Percentiles rank a stretch among this genome's conserved stretches.
Conservation (phyloP, 2,888 invertebrate species). For the Pammene fasciana region DNA sequence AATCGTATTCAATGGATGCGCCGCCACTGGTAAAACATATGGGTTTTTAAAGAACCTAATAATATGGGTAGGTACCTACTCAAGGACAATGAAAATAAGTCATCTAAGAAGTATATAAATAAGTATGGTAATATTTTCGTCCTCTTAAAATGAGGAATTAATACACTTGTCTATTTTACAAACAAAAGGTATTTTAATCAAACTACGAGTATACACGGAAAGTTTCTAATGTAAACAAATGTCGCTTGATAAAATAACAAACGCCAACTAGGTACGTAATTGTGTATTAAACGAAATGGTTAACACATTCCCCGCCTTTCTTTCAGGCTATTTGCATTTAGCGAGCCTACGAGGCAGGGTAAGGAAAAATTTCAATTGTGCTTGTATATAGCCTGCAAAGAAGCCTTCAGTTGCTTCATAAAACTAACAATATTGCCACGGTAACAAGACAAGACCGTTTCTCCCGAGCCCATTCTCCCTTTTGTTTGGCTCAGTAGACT, state of each 20-base stretch:
- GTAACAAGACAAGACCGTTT: conserved; percentile 79
- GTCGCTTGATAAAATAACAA: not conserved
- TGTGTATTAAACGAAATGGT: conserved; percentile 43
- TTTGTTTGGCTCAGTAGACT: conserved; percentile 78
- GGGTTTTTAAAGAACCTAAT: too few relatives aligned
- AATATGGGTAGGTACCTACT: too few relatives aligned
- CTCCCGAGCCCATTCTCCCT: conserved; percentile 75
- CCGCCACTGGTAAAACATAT: too few relatives aligned
- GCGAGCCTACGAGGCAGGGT: conserved; percentile 38
- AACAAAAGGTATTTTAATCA: too few relatives aligned
- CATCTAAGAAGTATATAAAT: too few relatives aligned
- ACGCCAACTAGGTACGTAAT: conserved; percentile 6
- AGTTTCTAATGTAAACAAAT: too few relatives aligned
- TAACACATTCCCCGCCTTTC: conserved; percentile 13
- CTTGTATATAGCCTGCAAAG: conserved; percentile 55
- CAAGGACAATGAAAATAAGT: too few relatives aligned
- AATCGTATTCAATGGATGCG: too few relatives aligned
- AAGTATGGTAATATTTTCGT: too few relatives aligned
- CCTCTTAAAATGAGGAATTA: too few relatives aligned
- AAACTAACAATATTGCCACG: conserved; percentile 81
- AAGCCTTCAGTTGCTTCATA: conserved; percentile 73
- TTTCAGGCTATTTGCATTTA: conserved; percentile 30
- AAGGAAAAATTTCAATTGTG: conserved; percentile 43
- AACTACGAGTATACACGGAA: too few relatives aligned
- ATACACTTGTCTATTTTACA: too few relatives aligned